phyloP scores from a whole-genome alignment of 2,113 vertebrate genomes.

The Ailuropoda melanoleuca region DNA sequence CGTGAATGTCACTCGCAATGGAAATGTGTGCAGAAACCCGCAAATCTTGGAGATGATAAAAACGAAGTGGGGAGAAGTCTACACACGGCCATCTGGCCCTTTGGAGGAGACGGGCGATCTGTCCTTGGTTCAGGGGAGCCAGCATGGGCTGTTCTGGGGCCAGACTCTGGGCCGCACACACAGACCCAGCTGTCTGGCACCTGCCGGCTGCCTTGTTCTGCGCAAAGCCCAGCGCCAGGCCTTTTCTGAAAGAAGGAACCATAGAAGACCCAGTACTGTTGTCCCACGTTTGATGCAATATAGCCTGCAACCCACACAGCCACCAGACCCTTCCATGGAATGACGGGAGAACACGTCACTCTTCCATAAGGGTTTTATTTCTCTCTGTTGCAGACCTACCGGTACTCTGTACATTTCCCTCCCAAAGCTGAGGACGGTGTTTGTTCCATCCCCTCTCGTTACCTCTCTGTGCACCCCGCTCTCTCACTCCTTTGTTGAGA shows the following conservation, averaged over 20 bases:
- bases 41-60: neutral
- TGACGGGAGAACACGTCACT: neutral
- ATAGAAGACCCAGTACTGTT: neutral
- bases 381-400: neutral
- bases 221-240: neutral
- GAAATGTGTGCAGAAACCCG: neutral
- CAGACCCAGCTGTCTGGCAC: neutral
- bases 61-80: neutral
- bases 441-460: too few relatives aligned
- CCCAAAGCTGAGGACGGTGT: neutral
- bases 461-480: neutral
- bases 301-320: neutral
- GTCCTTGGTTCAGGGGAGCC: neutral
- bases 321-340: neutral
- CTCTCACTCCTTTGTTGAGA: neutral
- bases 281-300: neutral
- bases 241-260: neutral
- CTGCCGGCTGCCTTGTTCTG: neutral
- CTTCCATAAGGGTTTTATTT: neutral
- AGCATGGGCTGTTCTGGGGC: neutral
- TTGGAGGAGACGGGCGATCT: neutral
- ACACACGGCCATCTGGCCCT: neutral
- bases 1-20: neutral
- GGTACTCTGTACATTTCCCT: neutral
- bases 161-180: neutral